Evolutionary conservation across 2,113 vertebrate genomes (phyloP).

Genomic region (Zonotrichia leucophrys): DNA sequence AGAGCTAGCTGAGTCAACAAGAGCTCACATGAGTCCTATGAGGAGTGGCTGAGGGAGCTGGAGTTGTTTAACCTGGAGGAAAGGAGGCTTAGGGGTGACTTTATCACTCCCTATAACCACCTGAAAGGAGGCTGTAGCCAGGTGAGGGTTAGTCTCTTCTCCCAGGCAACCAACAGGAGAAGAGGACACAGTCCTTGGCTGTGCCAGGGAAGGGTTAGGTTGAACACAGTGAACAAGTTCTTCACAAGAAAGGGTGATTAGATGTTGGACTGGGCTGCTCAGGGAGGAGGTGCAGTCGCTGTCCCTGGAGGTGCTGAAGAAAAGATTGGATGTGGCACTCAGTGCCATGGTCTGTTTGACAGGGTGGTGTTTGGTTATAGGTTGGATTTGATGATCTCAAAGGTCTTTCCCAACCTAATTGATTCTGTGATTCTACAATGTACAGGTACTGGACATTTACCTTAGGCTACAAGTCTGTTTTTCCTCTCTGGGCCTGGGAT

Average conservation of each 20-base stretch:
- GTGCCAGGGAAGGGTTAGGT: not conserved
- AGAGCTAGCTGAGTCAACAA: not conserved
- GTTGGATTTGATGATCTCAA: not conserved
- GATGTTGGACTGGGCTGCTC: not conserved
- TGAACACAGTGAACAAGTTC: not conserved
- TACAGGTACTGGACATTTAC: not conserved
- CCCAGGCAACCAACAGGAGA: not conserved
- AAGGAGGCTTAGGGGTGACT: not conserved
- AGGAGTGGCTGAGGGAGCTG: not conserved
- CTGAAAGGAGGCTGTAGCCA: not conserved
- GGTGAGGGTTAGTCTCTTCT: rapidly evolving
- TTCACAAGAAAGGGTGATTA: not conserved
- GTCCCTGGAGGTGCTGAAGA: not conserved
- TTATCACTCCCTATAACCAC: rapidly evolving
- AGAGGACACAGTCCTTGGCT: too few species aligned
- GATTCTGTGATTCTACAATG: not conserved
- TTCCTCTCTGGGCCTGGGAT: not conserved
- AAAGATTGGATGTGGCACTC: too few species aligned
- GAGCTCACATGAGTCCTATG: not conserved
- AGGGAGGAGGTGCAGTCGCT: not conserved
- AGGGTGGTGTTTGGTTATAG: not conserved
- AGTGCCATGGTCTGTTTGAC: not conserved
- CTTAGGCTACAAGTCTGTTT: not conserved
- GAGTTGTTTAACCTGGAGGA: not conserved
- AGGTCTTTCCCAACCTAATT: not conserved